Conservation (phyloP, 2,888 invertebrate genomes). For the Thereva unica region DNA sequence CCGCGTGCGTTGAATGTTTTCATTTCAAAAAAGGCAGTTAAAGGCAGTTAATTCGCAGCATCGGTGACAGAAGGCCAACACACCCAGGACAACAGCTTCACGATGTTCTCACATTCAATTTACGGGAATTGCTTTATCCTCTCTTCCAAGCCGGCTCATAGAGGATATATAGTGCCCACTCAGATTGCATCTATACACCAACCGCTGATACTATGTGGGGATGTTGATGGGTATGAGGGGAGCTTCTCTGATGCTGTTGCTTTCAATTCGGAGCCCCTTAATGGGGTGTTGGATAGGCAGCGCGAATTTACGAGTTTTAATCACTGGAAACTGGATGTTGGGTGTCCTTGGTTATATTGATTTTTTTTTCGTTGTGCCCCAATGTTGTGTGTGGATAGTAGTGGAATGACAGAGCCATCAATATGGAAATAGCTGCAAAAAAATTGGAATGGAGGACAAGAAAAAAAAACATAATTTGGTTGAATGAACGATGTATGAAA, state of each 20-base stretch:
- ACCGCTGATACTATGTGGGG: too few species aligned
- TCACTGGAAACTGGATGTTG: constrained; percentile 18
- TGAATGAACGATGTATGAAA: too few species aligned
- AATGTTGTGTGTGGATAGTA: too few species aligned
- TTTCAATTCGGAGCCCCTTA: constrained; percentile 25
- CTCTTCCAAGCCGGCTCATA: constrained; percentile 10
- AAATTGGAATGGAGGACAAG: too few species aligned
- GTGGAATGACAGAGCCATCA: too few species aligned
- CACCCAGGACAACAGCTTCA: constrained; percentile 17
- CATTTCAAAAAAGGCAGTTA: constrained; percentile 43
- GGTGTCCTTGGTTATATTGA: constrained; percentile 15
- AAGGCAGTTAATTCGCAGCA: constrained; percentile 37
- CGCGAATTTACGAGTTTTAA: constrained; percentile 33
- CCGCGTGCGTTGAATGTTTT: constrained; percentile 48
- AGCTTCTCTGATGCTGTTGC: constrained; percentile 18
- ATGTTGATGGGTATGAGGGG: too few species aligned
- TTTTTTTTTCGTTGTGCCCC: constrained; percentile 3
- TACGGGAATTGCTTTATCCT: constrained; percentile 36
- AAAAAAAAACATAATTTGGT: too few species aligned
- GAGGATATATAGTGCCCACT: constrained; percentile 24
- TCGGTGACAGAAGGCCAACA: constrained; percentile 32
- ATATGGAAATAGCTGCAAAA: too few species aligned
- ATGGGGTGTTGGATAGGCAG: constrained; percentile 33
- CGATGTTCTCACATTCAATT: constrained; percentile 36
- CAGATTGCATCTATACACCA: constrained; percentile 26